A percentile compares a stretch with the other conserved stretches of the same genome.
Evolutionary conservation across 2,797 vertebrate species (phyloP).

Genomic region (Podargus strigoides): DNA sequence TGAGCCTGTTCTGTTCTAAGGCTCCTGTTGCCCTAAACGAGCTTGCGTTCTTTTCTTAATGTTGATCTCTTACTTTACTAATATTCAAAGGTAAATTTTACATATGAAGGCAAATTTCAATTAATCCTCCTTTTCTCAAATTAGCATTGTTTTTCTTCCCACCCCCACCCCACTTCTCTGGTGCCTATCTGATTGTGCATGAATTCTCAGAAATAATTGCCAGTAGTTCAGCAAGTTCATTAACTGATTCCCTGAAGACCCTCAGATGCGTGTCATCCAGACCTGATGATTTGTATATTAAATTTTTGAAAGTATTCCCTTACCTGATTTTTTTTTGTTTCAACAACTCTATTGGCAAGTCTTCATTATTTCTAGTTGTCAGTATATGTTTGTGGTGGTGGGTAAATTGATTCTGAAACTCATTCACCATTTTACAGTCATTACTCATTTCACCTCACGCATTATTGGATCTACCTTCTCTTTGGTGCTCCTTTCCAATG

Average conservation of each 20-base stretch:
- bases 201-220: conserved; percentile 72
- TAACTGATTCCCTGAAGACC: conserved; percentile 60
- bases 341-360: conserved; percentile 53
- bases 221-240: conserved; percentile 66
- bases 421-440: not conserved
- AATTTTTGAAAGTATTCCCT: conserved; percentile 62
- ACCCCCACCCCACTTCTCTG: not conserved
- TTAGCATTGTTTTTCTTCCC: not conserved
- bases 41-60: not conserved
- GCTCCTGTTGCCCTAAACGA: not conserved
- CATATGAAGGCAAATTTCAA: not conserved
- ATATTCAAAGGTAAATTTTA: not conserved
- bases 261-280: conserved; percentile 53
- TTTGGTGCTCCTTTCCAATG: not conserved
- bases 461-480: not conserved
- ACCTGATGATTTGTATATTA: conserved; percentile 64
- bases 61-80: not conserved
- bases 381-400: not conserved
- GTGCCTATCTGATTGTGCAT: conserved; percentile 38
- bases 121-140: not conserved
- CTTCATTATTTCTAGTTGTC: conserved; percentile 10
- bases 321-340: conserved; percentile 47
- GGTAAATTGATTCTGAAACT: not conserved
- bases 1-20: not conserved
- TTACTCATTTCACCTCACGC: not conserved